Evolutionary conservation across 2,888 invertebrate genomes (phyloP).

Genomic region (Drosophila quinaria): DNA sequence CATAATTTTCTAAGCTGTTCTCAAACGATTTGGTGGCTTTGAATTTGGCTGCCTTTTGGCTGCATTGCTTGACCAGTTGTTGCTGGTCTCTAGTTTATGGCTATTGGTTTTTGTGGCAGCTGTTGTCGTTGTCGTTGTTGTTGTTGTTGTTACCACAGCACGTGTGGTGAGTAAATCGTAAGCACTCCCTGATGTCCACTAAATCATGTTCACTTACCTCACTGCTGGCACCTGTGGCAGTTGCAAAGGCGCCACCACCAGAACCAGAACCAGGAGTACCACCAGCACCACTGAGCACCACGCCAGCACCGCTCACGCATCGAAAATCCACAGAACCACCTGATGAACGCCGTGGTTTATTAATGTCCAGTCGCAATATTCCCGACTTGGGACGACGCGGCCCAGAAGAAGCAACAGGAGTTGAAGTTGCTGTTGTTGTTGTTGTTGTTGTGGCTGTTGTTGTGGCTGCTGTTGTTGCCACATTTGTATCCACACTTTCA

Average conservation of each 20-base stretch:
- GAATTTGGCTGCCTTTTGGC: constrained; percentile 12
- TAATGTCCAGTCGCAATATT: constrained; percentile 86
- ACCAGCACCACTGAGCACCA: background rate
- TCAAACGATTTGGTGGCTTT: constrained; percentile 53
- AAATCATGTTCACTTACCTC: constrained; percentile 79
- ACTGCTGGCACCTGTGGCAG: constrained; percentile 63
- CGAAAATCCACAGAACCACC: constrained; percentile 86
- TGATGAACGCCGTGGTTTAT: constrained; percentile 86
- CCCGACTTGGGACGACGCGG: constrained; percentile 84
- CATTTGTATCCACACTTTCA: constrained; percentile 40
- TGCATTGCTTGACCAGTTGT: constrained; percentile 58
- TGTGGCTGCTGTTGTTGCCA: constrained; percentile 5
- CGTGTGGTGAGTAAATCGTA: constrained; percentile 63
- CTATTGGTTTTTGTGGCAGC: constrained; percentile 36
- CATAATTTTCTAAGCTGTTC: background rate
- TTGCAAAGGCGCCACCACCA: constrained; percentile 36
- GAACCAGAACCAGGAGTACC: constrained; percentile 22
- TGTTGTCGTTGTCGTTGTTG: constrained; percentile 2
- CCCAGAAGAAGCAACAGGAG: constrained; percentile 42
- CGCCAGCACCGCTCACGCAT: constrained; percentile 53
- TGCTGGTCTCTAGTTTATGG: constrained; percentile 36
- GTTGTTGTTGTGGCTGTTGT: constrained; percentile 22
- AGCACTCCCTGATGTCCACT: constrained; percentile 75
- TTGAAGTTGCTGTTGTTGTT: constrained; percentile 31
- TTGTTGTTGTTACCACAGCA: constrained; percentile 34